phyloP scores from a whole-genome alignment of 2,797 vertebrate species.

The Clarias laeviceps region DNA sequence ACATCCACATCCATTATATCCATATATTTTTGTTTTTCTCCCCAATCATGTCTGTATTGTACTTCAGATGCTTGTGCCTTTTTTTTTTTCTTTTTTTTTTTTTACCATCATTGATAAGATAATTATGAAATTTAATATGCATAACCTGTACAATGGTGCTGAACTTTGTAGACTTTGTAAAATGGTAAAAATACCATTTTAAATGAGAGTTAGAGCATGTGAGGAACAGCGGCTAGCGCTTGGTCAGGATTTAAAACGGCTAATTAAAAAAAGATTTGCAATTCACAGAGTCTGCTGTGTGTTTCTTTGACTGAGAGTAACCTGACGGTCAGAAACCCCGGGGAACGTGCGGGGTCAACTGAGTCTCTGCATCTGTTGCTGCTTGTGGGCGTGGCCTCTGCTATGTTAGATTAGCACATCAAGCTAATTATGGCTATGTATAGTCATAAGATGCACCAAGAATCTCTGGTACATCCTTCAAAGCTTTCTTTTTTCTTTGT shows the following conservation, averaged over 20 bases:
- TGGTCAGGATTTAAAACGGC: neutral
- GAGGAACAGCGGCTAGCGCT: neutral
- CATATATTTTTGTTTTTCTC: neutral
- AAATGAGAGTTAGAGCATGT: neutral
- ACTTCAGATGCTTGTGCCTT: neutral
- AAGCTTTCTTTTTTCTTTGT: neutral
- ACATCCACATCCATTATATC: neutral
- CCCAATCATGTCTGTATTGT: neutral
- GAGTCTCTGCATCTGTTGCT: neutral
- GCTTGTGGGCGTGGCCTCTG: neutral
- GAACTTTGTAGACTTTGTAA: slow-evolving; percentile 22
- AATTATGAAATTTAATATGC: slow-evolving; percentile 1
- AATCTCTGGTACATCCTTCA: neutral
- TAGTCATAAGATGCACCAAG: no score
- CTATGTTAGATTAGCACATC: neutral
- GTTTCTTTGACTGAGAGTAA: neutral
- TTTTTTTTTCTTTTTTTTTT: neutral
- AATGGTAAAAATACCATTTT: neutral
- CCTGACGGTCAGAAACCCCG: no score
- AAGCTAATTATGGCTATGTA: neutral
- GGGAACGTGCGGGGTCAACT: neutral
- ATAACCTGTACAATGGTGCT: slow-evolving; percentile 37
- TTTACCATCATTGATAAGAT: neutral
- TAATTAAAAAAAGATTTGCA: slow-evolving; percentile 39
- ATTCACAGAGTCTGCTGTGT: neutral